A percentile compares a stretch with the other conserved stretches of the same genome.
Evolutionary conservation across 1,140 invertebrate species (phyloP).

Genomic region (Dreissena rostriformis): DNA sequence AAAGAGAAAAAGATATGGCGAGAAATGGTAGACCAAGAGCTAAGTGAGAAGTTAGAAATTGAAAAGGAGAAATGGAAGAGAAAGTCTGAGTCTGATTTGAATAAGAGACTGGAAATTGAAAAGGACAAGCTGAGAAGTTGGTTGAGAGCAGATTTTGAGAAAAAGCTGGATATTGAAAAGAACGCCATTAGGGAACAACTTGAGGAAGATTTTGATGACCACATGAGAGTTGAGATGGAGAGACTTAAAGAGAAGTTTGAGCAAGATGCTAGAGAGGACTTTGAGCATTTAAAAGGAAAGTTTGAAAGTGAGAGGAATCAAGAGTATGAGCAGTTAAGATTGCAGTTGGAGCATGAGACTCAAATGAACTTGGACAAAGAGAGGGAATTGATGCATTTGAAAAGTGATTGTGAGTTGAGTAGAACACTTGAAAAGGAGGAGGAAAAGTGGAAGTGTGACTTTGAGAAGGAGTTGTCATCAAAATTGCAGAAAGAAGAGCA

Average conservation of each 20-base stretch:
- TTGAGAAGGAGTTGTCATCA: slow-evolving; percentile 39
- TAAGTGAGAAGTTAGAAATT: slow-evolving; percentile 39
- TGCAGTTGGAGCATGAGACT: slow-evolving; percentile 35
- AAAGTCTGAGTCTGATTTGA: slow-evolving; percentile 37
- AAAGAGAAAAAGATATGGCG: slow-evolving; percentile 45
- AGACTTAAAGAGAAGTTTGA: slow-evolving; percentile 38
- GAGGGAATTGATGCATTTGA: slow-evolving; percentile 34
- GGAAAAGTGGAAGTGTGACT: slow-evolving; percentile 28
- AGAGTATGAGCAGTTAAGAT: slow-evolving; percentile 21
- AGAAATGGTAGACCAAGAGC: slow-evolving; percentile 40
- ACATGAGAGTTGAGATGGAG: slow-evolving; percentile 40
- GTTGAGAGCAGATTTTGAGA: slow-evolving; percentile 38
- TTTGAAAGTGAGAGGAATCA: slow-evolving; percentile 38
- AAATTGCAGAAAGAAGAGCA: slow-evolving; percentile 36
- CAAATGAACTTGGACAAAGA: slow-evolving; percentile 50
- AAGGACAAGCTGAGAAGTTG: slow-evolving; percentile 31
- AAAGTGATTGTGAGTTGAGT: slow-evolving; percentile 30
- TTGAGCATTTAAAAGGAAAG: slow-evolving; percentile 49
- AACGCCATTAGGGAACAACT: slow-evolving; percentile 29
- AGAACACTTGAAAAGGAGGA: slow-evolving; percentile 27
- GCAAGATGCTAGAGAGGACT: slow-evolving; percentile 40
- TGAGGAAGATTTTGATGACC: slow-evolving; percentile 45
- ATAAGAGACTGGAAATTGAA: slow-evolving; percentile 36
- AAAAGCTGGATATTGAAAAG: slow-evolving; percentile 3
- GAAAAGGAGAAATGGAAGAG: slow-evolving; percentile 50